These are phyloP conservation scores for Mohoua ochrocephala DNA, from an alignment of 2,113 vertebrate genomes.

Conservation along the genomic window DNA sequence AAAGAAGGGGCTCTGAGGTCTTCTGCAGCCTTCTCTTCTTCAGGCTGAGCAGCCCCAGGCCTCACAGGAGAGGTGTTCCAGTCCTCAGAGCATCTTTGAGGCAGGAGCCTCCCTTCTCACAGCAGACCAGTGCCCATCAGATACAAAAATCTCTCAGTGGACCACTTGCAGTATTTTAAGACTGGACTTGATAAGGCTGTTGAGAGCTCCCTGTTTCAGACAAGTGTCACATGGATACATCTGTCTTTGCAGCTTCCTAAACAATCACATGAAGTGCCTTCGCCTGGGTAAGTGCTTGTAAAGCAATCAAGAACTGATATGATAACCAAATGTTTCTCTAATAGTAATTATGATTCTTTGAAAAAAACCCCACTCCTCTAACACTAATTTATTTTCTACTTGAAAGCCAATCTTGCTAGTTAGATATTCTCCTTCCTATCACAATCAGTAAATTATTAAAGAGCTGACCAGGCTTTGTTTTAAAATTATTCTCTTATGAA, in stretches of 20 bases:
- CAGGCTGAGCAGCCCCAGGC: not conserved
- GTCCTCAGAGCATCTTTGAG: not conserved
- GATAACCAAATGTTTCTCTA: conserved; percentile 59
- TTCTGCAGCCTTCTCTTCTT: not conserved
- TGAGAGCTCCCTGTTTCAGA: not conserved
- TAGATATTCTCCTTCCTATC: conserved; percentile 74
- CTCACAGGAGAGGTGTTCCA: rapidly evolving
- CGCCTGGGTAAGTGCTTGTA: not conserved
- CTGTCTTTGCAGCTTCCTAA: conserved; percentile 15
- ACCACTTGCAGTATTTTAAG: not conserved
- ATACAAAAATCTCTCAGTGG: not conserved
- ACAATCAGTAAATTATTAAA: conserved; percentile 78
- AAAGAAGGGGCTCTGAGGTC: not conserved
- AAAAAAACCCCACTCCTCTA: conserved; percentile 22
- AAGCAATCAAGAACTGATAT: conserved; percentile 46
- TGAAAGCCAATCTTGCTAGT: conserved; percentile 70
- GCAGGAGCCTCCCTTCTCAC: rapidly evolving
- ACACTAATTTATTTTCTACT: conserved; percentile 70
- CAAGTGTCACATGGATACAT: not conserved
- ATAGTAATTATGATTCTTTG: conserved; percentile 42
- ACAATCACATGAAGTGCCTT: conserved; percentile 24
- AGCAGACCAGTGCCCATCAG: not conserved
- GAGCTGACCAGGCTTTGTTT: conserved; percentile 78
- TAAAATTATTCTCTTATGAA: conserved; percentile 73
- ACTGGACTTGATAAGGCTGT: not conserved